phyloP scores from a whole-genome alignment of 2,113 vertebrate genomes.

The Oxygymnocypris stewartii region DNA sequence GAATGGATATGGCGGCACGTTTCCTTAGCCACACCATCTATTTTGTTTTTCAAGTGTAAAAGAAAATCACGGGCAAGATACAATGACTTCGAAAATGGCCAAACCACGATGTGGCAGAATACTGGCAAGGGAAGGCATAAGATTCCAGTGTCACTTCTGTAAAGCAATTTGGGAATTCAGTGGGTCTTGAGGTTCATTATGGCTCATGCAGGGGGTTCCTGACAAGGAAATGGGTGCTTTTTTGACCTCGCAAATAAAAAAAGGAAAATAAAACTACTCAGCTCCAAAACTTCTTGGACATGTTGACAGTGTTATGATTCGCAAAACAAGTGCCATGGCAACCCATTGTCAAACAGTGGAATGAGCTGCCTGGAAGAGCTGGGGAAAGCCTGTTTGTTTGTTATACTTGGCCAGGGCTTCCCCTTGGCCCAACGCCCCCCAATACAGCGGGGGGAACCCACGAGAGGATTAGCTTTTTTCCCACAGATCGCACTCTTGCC shows the following conservation, averaged over 20 bases:
- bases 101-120: conserved; percentile 22
- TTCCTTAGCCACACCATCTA: not conserved
- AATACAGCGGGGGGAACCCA: conserved; percentile 80
- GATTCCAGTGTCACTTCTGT: conserved; percentile 8
- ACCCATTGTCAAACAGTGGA: conserved; percentile 85
- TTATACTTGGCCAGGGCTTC: conserved; percentile 80
- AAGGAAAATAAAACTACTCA: conserved; percentile 60
- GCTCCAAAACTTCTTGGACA: conserved; percentile 66
- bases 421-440: conserved; percentile 75
- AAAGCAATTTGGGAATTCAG: not conserved
- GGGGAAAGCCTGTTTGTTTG: conserved; percentile 91
- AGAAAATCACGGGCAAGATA: not conserved
- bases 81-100: not conserved
- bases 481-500: conserved; percentile 75
- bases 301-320: conserved; percentile 84
- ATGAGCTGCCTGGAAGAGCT: conserved; percentile 77
- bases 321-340: conserved; percentile 90
- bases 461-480: conserved; percentile 77
- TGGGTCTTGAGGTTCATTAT: not conserved
- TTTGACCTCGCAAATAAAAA: conserved; percentile 46
- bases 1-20: not conserved
- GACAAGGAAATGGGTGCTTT: conserved; percentile 62
- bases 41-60: conserved; percentile 9
- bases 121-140: not conserved
- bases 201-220: conserved; percentile 26